Base-by-base conservation (phyloP, 53 echinoderm and acorn worm species). In the Luidia sarsii region DNA sequence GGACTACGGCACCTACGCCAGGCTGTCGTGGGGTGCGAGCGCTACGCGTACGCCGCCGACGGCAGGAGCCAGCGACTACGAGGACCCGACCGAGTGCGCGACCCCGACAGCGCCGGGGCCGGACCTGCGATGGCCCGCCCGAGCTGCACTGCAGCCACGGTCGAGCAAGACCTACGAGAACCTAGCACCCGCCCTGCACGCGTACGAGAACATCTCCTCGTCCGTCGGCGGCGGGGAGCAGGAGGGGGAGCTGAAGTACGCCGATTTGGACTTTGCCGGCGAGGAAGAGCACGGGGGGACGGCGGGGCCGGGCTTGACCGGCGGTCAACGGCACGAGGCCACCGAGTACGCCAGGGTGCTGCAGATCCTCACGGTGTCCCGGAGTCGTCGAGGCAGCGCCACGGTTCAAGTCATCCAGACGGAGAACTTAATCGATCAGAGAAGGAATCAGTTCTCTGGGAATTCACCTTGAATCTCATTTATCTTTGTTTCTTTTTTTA, bases 311-410 rank as follows among this genome's bases (percentile, higher is more conserved):
- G 48, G 21, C 28, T 6, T 61, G 35, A 3, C 1, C 34, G 45
- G 37, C 46, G 27, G 48, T 67, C 59, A 39, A 32, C 56, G 45
- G 20, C 29, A 35, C 6, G 61, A 46, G 32, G 19, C 61, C 9
- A 61, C 33, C 62, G 77, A 77, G 21, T 77, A 77, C 45, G 59
- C 77, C 2, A 77, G 46, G 56, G 48, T 77, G 48, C 61, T 45
- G 8, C 31, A 77, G 32, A 60, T 77, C 13, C 19, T 77, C 13
- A 60, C 77, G 33, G 77, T 77, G 59, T 61, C 36, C 48, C 41
- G 77, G 77, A 77, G 77, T 77, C 77, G 77, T 43, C 59, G 77
- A 7, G 77, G 77, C 2, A 77, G 77, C 48, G 46, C 61, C 43
- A 77, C n/a, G n/a, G 77, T 77, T 8, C 59, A 39, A 6, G 77